phyloP scores from a whole-genome alignment of 1,140 invertebrate species.

The Formica exsecta region DNA sequence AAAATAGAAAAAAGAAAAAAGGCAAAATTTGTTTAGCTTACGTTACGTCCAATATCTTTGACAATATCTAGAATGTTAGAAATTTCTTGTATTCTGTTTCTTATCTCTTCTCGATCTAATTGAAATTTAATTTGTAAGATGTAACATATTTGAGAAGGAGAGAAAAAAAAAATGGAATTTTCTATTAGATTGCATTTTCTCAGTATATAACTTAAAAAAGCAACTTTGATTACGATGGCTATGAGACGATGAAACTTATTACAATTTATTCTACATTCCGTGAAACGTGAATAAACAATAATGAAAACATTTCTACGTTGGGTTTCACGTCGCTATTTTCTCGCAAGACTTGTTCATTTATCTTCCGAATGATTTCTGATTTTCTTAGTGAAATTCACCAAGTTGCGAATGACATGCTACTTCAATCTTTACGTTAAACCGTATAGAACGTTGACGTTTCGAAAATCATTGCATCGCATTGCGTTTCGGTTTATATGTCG shows the following conservation, averaged over 20 bases:
- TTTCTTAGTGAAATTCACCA: slow-evolving; percentile 28
- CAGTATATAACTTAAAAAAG: background rate
- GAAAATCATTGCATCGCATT: slow-evolving; percentile 5
- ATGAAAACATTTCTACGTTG: slow-evolving; percentile 11
- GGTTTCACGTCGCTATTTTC: slow-evolving; percentile 11
- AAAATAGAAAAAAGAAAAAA: background rate
- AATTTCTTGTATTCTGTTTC: background rate
- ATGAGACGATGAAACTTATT: slow-evolving; percentile 36
- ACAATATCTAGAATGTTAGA: slow-evolving; percentile 1
- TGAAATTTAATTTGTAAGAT: slow-evolving; percentile 20
- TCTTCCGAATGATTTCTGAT: slow-evolving; percentile 52
- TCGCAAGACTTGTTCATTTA: background rate
- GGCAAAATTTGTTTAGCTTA: background rate
- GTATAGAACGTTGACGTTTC: slow-evolving; percentile 7
- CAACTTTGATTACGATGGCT: background rate
- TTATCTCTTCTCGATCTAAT: slow-evolving; percentile 16
- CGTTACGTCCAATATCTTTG: background rate
- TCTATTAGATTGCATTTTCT: no score
- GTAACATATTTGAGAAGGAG: background rate
- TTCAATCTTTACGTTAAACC: slow-evolving; percentile 47
- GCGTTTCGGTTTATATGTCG: slow-evolving; percentile 3
- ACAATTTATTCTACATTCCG: slow-evolving; percentile 15
- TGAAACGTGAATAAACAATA: slow-evolving; percentile 13
- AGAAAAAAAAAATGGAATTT: no score
- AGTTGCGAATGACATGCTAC: slow-evolving; percentile 28